Evolutionary conservation across 2,888 invertebrate species (phyloP), one percentile per base, ranked within the genome.

Genomic region (Polyommatus iphigenia): DNA sequence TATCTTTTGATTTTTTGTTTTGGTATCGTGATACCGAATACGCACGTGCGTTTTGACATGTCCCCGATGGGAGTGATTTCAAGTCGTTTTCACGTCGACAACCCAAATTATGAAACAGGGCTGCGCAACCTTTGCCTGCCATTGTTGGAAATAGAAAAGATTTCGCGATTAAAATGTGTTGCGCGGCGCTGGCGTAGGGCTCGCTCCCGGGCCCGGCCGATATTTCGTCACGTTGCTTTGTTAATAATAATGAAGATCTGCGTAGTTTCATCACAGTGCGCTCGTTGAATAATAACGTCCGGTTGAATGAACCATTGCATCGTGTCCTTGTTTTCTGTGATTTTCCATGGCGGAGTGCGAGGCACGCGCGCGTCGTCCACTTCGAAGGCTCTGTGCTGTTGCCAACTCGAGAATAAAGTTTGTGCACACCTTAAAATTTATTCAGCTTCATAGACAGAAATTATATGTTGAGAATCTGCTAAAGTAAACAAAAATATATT

Each of bases 221-320:
- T 87, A 90, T 93, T 90, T 91, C 92, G 90, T 89, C 88, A 93
- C 87, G 83, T 78, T 84, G 82, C 90, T 92, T 90, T 89, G 91
- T 91, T 91, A 91, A 90, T 91, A 92, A 91, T 91, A 92, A 90
- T 92, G 85, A 85, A 85, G 85, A 86, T 85, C 83, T 85, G 83
- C 86, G 88, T 88, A 87, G 92, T 93, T 93, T 93, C 93, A 91
- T 92, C 93, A 92, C 83, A 88, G 87, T 91, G 89, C 89, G 93
- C 86, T 89, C 83, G 91, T 92, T 92, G 93, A 93, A 93, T 94
- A 93, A 93, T 91, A 92, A 92, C 89, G 88, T 88, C 87, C 89
- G 90, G 93, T 93, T 94, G 92, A 94, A 93, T 92, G 93, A 93
- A 93, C 93, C 88, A 90, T 94, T 94, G 93, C 93, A 92, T 85